Evolutionary conservation across 2,888 invertebrate genomes (phyloP), one percentile per base, ranked within the genome.

Genomic region (Archips xylosteana): DNA sequence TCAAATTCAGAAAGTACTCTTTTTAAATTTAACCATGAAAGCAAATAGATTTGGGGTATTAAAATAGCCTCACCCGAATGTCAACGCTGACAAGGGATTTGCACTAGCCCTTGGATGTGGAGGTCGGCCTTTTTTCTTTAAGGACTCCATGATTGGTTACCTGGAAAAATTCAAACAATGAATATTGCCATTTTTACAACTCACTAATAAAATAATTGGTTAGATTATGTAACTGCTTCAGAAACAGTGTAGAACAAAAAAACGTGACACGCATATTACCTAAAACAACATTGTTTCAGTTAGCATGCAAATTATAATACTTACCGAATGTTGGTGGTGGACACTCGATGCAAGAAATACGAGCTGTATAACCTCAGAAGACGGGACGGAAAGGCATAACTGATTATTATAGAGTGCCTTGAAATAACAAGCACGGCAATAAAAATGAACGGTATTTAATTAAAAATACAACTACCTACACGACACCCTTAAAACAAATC

Each of bases 51-150:
- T 57, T 57, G 12, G 2, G 12, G 32, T 57, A 32, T 32, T 32
- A 57, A 57, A 15, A 69, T 79, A 54, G 75, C 94, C 96, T 95
- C 93, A 97, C 97, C 95, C 93, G 89, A 96, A 96, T 72, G 96
- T 96, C 64, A 96, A 86, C n/a, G 96, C 93, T 42, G 96, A 96
- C 49, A 97, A 79, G n/a, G 95, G 94, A 84, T 96, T 96, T 23
- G 96, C 96, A 79, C 89, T 94, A 79, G 96, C 95, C 81, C 96
- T 93, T 0, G 96, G 96, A 90, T 97, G 96, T 70, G 95, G 90
- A 76, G 95, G 95, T 71, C 94, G 95, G 69, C 92, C 89, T 81
- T 92, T 94, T 85, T 95, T 95, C 80, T 94, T 94, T 78, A 90
- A 88, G 70, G 95, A 89, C 85, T 96, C 95, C 95, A 95, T 95